Conservation (phyloP, 1,140 invertebrate species). For the Hylyphantes graminicola region DNA sequence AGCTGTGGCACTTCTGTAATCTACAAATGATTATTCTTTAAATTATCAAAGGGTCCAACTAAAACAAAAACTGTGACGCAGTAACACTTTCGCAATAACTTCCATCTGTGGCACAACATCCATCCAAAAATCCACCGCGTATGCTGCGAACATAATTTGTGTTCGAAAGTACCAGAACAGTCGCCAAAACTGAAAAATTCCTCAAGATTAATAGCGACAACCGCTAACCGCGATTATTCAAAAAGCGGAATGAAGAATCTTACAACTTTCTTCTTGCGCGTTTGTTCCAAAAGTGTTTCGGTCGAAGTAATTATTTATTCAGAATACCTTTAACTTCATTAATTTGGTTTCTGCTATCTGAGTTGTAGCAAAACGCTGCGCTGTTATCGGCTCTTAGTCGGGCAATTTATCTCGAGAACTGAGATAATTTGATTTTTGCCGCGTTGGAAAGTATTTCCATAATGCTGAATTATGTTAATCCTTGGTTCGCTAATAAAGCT, state of each 20-base stretch:
- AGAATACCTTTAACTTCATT: slow-evolving; percentile 44
- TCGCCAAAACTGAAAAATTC: background rate
- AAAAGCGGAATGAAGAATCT: background rate
- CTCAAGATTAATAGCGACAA: slow-evolving; percentile 15
- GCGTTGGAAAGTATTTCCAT: background rate
- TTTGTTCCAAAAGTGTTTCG: background rate
- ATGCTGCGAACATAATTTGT: background rate
- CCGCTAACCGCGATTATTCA: slow-evolving; percentile 3
- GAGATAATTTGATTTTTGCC: slow-evolving; percentile 26
- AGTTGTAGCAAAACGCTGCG: too few species aligned
- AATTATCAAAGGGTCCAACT: too few species aligned
- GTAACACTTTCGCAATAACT: background rate
- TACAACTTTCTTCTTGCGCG: background rate
- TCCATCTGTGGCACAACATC: slow-evolving; percentile 8
- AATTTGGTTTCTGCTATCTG: slow-evolving; percentile 15
- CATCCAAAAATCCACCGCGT: background rate
- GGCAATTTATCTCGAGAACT: slow-evolving; percentile 8
- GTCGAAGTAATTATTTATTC: slow-evolving; percentile 33
- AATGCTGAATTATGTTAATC: slow-evolving; percentile 9
- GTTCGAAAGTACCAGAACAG: background rate
- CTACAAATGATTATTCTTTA: too few species aligned
- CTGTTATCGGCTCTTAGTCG: slow-evolving; percentile 23
- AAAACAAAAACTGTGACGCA: too few species aligned
- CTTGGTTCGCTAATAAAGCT: background rate
- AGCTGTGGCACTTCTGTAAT: too few species aligned